Evolutionary conservation across 2,888 invertebrate species (phyloP), one percentile per base, ranked within the genome.

Genomic region (Lasioglossum lativentre): DNA sequence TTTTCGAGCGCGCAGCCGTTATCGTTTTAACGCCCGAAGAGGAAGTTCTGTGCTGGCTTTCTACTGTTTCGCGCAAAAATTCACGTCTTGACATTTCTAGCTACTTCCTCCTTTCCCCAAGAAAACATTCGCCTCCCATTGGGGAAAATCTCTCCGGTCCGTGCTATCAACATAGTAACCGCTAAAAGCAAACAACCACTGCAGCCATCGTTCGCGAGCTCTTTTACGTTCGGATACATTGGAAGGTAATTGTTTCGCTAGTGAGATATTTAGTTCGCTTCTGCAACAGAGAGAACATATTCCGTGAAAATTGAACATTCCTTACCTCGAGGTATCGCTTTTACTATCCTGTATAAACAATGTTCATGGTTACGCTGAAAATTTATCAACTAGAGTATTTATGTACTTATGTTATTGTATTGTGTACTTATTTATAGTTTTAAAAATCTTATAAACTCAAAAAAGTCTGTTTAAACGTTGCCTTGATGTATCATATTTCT

Each of bases 141-240:
- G 27, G 40, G 12, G 59, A 59, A 83, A 83, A 70, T 75, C 77
- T 47, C 74, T 19, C 74, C 83, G 70, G 68, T 10, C 59, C 34
- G 59, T 52, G 42, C 70, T 83, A 83, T 83, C 83, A 42, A 63
- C 68, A 45, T 63, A 68, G 77, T 63, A 34, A 34, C 83, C 23
- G 84, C 70, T 84, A 84, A 84, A 84, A 83, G 84, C 84, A 83
- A 84, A 84, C 78, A 84, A 75, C 83, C 78, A 63, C 74, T 56
- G 84, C 27, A 12, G 27, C 52, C 59, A 78, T 83, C 83, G 74
- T 83, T 84, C 42, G 40, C n/a, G 47, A 70, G 45, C 27, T 66
- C 52, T 27, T 75, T 83, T 75, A 63, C 56, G 52, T 27, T 42
- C 75, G 27, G 72, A 66, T 72, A 66, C 59, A 56, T 56, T 42